Evolutionary conservation across 1,140 invertebrate genomes (phyloP), one percentile per base, ranked within the genome.

Genomic region (Lucilia cuprina): DNA sequence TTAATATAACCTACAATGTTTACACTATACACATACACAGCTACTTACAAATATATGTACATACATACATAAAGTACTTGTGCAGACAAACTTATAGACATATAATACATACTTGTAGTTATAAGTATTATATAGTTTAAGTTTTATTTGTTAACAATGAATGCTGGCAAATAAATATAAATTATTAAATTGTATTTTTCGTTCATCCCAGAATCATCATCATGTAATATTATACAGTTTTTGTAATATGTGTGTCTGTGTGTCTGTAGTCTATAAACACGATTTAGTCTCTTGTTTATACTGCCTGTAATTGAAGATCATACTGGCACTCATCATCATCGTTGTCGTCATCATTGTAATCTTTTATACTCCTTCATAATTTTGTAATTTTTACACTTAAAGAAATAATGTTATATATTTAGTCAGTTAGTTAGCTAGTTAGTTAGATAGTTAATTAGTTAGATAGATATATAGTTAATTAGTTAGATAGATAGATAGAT

Each of bases 301-400:
- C 41, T 49, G 41, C 35, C 21, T 10, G 77, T 80, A 80, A 80
- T 80, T 80, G 77, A 80, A 80, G 77, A 80, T 80, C 77, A 80
- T 21, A 49, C 41, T 21, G n/a, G 77, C 77, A 80, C 21, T 50
- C 77, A 25, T 80, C 77, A 25, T 50, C 75, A 17, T 78, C 19
- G 47, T 47, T 2, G 19, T 21, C 77, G 19, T 21, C 35, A 13
- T 50, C 77, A 80, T 80, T 25, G n/a, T 19, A 50, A 49, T 80
- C 41, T 12, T 25, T 49, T 47, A n/a, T 80, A 80, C 35, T 80
- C 77, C 75, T 80, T 80, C 47, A n/a, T 49, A 80, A 80, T 80
- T 60, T 60, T 60, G 17, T n/a, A 21, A 21, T 10, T 55, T 70
- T 7, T 70, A 25, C 65, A 70, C 65, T 19, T n/a, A 12, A 9